Conservation (phyloP, 2,113 vertebrate species). For the Azemiops feae region DNA sequence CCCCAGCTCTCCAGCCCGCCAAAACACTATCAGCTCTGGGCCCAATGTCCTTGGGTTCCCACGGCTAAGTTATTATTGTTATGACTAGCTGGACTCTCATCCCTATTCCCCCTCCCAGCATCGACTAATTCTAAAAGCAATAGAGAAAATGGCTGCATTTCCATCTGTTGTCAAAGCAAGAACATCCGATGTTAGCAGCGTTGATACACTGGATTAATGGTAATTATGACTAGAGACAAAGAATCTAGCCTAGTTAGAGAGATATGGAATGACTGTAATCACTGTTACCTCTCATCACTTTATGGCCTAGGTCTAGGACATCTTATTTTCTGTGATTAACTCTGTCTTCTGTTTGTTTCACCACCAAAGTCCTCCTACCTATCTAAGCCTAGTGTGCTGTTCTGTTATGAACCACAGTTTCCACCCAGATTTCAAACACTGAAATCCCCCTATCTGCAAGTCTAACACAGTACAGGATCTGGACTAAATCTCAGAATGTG, state of each 20-base stretch:
- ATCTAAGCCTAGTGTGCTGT: background rate
- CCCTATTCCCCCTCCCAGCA: too few species aligned
- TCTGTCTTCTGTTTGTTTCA: background rate
- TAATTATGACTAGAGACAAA: background rate
- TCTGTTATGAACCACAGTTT: background rate
- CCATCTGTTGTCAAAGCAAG: too few species aligned
- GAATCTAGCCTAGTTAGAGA: background rate
- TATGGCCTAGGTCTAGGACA: background rate
- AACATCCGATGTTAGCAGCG: too few species aligned
- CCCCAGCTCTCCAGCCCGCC: too few species aligned
- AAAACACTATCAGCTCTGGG: too few species aligned
- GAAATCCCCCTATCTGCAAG: background rate
- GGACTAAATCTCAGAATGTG: background rate
- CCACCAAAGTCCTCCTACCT: background rate
- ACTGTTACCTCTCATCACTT: background rate
- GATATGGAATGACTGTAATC: background rate
- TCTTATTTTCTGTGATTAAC: background rate
- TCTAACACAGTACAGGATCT: background rate
- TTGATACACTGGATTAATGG: background rate
- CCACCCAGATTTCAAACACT: background rate
- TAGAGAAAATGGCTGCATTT: too few species aligned
- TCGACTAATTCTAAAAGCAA: too few species aligned
- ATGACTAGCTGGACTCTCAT: too few species aligned
- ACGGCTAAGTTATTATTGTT: too few species aligned
- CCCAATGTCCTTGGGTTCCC: too few species aligned